A percentile compares a stretch with the other conserved stretches of the same genome.
These are phyloP conservation scores for Hydrolagus affinis DNA, from an alignment of 2,113 vertebrate species.

Conservation along the genomic window DNA sequence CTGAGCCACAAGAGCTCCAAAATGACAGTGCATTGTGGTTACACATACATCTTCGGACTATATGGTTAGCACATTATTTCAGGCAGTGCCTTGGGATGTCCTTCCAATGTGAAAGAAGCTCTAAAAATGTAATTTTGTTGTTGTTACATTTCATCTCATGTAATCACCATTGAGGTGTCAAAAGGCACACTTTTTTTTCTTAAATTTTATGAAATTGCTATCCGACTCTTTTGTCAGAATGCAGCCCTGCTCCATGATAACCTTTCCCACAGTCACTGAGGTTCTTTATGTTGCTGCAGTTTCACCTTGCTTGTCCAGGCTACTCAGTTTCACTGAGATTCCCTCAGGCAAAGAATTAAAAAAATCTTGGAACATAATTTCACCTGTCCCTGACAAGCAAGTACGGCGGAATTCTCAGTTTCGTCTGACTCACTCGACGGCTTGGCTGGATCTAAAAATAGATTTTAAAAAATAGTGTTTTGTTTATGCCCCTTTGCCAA, in stretches of 20 bases:
- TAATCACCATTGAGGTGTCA: background rate
- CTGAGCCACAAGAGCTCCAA: too few species aligned
- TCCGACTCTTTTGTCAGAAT: background rate
- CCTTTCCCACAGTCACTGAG: conserved; percentile 40
- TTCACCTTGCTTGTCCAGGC: conserved; percentile 36
- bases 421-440: conserved; percentile 41
- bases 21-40: background rate
- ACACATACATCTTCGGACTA: background rate
- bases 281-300: conserved; percentile 36
- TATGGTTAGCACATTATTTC: background rate
- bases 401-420: conserved; percentile 47
- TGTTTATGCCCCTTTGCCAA: conserved; percentile 47
- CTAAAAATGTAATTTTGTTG: too few species aligned
- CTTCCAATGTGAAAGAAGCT: too few species aligned
- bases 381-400: conserved; percentile 51
- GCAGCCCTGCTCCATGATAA: conserved; percentile 33
- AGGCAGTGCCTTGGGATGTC: too few species aligned
- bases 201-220: background rate
- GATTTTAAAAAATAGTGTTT: too few species aligned
- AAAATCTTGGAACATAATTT: conserved; percentile 44
- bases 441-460: conserved; percentile 41
- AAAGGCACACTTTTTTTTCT: background rate
- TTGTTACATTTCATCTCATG: background rate
- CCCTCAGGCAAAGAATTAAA: conserved; percentile 42
- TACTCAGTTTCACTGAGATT: conserved; percentile 49